Conservation (phyloP, 2,888 invertebrate genomes). For the Meandrusa payeni region DNA sequence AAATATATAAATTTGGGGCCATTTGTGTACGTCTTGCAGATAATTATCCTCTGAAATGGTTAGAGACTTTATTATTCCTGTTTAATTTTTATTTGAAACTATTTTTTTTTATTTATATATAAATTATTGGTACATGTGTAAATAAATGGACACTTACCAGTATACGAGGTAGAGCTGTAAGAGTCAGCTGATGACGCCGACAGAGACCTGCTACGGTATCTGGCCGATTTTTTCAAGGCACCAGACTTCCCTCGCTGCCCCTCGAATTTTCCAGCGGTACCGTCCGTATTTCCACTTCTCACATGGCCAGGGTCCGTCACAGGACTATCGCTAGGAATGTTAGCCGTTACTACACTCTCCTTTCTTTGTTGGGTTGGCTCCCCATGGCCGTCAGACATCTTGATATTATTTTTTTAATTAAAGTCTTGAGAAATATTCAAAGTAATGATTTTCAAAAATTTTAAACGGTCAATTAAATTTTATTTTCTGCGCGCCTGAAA, state of each 20-base stretch:
- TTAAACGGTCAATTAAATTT: too few species aligned
- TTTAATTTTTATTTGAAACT: too few species aligned
- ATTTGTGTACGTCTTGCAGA: too few species aligned
- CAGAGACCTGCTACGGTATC: slow-evolving; percentile 93
- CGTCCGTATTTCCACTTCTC: slow-evolving; percentile 58
- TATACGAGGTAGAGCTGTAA: slow-evolving; percentile 91
- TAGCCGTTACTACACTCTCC: slow-evolving; percentile 64
- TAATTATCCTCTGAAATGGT: too few species aligned
- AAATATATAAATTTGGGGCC: too few species aligned
- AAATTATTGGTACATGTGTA: too few species aligned
- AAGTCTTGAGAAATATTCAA: too few species aligned
- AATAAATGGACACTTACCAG: slow-evolving; percentile 64
- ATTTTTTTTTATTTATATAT: too few species aligned
- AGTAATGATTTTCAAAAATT: too few species aligned
- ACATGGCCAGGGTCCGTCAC: slow-evolving; percentile 88
- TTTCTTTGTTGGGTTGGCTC: slow-evolving; percentile 61
- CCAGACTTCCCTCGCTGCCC: slow-evolving; percentile 82
- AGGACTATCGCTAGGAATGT: slow-evolving; percentile 85
- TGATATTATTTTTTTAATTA: slow-evolving; percentile 13
- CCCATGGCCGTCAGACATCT: slow-evolving; percentile 67
- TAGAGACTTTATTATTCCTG: too few species aligned
- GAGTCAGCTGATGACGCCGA: slow-evolving; percentile 97
- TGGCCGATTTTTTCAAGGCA: slow-evolving; percentile 91
- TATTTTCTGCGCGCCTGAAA: too few species aligned
- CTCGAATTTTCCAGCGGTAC: slow-evolving; percentile 66